Evolutionary conservation across 2,888 invertebrate species (phyloP).

Genomic region (Drosophila falleni): DNA sequence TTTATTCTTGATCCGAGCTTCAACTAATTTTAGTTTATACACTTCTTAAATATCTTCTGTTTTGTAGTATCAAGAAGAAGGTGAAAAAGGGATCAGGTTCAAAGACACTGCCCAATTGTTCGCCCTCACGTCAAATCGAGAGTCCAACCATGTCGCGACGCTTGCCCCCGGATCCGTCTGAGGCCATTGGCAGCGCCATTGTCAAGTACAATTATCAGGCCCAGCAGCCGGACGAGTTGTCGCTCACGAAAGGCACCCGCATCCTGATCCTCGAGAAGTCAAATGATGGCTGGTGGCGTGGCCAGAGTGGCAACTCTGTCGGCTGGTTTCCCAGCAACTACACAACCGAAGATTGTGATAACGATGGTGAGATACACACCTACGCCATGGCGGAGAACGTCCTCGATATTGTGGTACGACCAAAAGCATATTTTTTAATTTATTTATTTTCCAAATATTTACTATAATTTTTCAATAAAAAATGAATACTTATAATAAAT

Average conservation of each 20-base stretch:
- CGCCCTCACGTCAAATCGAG: conserved; percentile 92
- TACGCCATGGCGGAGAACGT: conserved; percentile 98
- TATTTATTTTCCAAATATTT: no score
- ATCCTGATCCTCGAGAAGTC: conserved; percentile 98
- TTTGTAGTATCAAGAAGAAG: conserved; percentile 92
- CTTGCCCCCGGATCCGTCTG: conserved; percentile 92
- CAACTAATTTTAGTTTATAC: neutral
- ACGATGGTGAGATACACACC: conserved; percentile 94
- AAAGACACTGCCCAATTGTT: conserved; percentile 94
- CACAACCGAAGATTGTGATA: conserved; percentile 95
- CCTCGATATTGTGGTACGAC: conserved; percentile 94
- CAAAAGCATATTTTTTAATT: neutral
- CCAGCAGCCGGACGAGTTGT: conserved; percentile 97
- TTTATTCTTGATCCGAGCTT: neutral
- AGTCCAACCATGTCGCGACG: conserved; percentile 91
- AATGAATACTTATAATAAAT: no score
- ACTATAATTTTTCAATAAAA: no score
- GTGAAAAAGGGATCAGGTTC: conserved; percentile 93
- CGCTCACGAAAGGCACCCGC: conserved; percentile 96
- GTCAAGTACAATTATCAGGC: conserved; percentile 98
- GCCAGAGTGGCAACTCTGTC: conserved; percentile 89
- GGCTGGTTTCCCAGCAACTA: conserved; percentile 99
- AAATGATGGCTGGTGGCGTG: conserved; percentile 99
- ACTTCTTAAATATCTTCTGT: neutral
- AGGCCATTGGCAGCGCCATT: conserved; percentile 94